A percentile compares a stretch with the other conserved stretches of the same genome.
phyloP scores from a whole-genome alignment of 2,797 vertebrate species.

The Enteromius radiatus region DNA sequence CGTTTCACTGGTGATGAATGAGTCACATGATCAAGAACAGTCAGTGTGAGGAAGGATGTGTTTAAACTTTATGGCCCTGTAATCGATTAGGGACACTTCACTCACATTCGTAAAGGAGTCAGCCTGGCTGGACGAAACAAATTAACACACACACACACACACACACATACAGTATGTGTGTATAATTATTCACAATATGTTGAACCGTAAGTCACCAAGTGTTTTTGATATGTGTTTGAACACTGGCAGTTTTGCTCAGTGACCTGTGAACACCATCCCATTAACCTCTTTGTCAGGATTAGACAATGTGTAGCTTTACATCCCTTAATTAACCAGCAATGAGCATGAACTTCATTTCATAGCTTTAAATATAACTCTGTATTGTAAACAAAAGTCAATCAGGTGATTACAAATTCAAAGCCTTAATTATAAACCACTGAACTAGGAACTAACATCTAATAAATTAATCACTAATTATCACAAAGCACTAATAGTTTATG shows the following conservation, averaged over 20 bases:
- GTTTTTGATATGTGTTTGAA: not conserved
- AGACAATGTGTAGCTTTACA: slow-evolving; percentile 9
- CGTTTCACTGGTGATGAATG: slow-evolving; percentile 5
- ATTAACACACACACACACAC: not conserved
- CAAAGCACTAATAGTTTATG: not conserved
- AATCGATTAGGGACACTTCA: slow-evolving; percentile 5
- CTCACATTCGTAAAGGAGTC: slow-evolving; percentile 3
- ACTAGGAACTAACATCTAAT: not conserved
- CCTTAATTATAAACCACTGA: not conserved
- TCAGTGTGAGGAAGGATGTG: slow-evolving; percentile 9
- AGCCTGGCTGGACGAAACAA: not conserved
- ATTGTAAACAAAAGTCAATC: not conserved
- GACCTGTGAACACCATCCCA: slow-evolving; percentile 1
- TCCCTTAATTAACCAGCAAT: slow-evolving; percentile 18
- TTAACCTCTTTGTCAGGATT: not conserved
- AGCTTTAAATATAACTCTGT: slow-evolving; percentile 4
- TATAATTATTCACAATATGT: not conserved
- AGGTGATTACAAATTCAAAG: not conserved
- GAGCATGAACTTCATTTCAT: not conserved
- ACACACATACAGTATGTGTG: too few species aligned
- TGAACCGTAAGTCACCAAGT: not conserved
- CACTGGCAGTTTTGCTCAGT: not conserved
- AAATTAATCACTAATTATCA: not conserved
- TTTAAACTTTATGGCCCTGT: not conserved
- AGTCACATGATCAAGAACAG: slow-evolving; percentile 21